phyloP scores from a whole-genome alignment of 2,113 vertebrate genomes.

The Prionailurus bengalensis region DNA sequence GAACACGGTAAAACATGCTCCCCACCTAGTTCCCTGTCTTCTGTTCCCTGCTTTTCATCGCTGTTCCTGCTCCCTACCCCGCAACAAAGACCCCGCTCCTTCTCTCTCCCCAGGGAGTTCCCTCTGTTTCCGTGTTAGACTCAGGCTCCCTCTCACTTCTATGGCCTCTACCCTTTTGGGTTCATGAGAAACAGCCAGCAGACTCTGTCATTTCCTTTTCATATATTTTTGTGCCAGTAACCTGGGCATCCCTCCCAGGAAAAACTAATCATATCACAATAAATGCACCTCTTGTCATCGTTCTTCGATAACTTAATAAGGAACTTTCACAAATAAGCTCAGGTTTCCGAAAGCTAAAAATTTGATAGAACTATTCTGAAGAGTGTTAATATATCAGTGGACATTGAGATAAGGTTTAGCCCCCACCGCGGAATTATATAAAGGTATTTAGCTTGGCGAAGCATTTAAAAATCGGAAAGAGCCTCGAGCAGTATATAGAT shows the following conservation, averaged over 20 bases:
- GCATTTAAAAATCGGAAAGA: slow-evolving; percentile 66
- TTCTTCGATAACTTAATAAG: background rate
- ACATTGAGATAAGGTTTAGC: slow-evolving; percentile 63
- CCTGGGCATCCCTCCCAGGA: background rate
- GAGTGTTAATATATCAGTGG: slow-evolving; percentile 28
- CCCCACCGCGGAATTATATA: slow-evolving; percentile 27
- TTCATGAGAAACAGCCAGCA: background rate
- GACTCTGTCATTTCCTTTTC: background rate
- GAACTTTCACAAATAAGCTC: slow-evolving; percentile 22
- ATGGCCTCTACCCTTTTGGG: background rate
- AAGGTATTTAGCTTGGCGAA: slow-evolving; percentile 56
- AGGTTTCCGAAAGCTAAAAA: slow-evolving; percentile 69
- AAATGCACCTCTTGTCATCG: background rate
- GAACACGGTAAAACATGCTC: background rate
- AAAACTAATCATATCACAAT: background rate
- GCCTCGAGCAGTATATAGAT: slow-evolving; percentile 44
- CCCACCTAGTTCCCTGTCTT: background rate
- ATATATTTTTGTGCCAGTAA: background rate
- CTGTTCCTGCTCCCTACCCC: background rate
- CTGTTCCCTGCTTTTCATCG: background rate
- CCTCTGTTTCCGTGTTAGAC: background rate
- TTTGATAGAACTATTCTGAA: slow-evolving; percentile 24
- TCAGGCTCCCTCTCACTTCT: background rate
- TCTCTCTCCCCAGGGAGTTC: background rate
- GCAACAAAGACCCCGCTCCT: background rate